A percentile compares a stretch with the other conserved stretches of the same genome.
Evolutionary conservation across 2,888 invertebrate genomes (phyloP).

Genomic region (Mesorhabditis spiculigera): DNA sequence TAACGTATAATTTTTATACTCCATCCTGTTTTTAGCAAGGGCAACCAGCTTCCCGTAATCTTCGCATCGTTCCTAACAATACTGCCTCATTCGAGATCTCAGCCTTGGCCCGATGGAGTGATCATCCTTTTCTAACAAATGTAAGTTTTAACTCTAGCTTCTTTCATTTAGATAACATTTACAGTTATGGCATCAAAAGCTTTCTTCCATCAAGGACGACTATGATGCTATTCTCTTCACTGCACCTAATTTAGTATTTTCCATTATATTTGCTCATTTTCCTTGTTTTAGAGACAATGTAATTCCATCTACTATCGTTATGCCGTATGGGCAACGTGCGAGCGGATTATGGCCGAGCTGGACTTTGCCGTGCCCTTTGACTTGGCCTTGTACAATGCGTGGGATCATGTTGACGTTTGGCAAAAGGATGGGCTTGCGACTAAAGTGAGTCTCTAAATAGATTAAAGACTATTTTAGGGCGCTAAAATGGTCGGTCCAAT

Average conservation of each 20-base stretch:
- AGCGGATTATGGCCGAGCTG: constrained; percentile 25
- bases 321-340: constrained; percentile 29
- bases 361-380: constrained; percentile 33
- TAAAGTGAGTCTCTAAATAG: background rate
- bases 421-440: background rate
- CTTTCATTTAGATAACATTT: constrained; percentile 8
- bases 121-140: constrained; percentile 31
- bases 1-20: constrained; percentile 8
- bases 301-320: constrained; percentile 14
- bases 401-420: constrained; percentile 25
- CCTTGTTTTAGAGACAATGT: constrained; percentile 20
- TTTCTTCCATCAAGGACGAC: constrained; percentile 13
- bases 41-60: constrained; percentile 14
- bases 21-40: constrained; percentile 16
- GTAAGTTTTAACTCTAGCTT: constrained; percentile 14
- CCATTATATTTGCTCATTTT: constrained; percentile 8
- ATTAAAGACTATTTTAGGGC: constrained; percentile 6
- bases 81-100: constrained; percentile 28
- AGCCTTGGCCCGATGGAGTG: constrained; percentile 31
- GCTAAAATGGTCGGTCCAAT: constrained; percentile 5
- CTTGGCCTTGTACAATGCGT: constrained; percentile 36
- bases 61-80: constrained; percentile 26
- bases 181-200: constrained; percentile 29
- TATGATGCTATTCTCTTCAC: constrained; percentile 31
- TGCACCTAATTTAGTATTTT: constrained; percentile 23